Conservation (phyloP, 1,140 invertebrate species). For the Drosophila hydei region DNA sequence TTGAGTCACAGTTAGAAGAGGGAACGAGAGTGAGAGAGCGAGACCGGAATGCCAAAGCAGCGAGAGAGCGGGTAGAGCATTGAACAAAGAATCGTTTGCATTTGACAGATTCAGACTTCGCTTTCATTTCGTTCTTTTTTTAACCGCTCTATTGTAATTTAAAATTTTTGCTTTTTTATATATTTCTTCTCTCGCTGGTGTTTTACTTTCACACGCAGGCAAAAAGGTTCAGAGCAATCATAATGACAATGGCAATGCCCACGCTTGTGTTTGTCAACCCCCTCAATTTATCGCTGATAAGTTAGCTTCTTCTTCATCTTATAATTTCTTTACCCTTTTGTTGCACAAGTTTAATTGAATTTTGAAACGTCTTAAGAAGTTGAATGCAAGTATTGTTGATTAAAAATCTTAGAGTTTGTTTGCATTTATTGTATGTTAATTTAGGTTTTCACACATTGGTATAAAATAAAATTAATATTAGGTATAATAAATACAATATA, state of each 20-base stretch:
- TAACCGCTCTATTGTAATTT: constrained; percentile 57
- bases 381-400: constrained; percentile 41
- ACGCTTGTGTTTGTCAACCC: constrained; percentile 9
- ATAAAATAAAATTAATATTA: constrained; percentile 42
- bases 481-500: constrained; percentile 63
- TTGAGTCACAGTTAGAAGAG: constrained; percentile 60
- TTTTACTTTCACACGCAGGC: constrained; percentile 66
- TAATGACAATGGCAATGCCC: constrained; percentile 27
- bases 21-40: constrained; percentile 4
- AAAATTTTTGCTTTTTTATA: constrained; percentile 63
- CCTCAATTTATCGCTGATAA: constrained; percentile 16
- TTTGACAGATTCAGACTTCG: constrained; percentile 61
- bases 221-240: constrained; percentile 42
- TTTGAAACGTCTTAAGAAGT: constrained; percentile 26
- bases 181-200: constrained; percentile 40
- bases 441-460: constrained; percentile 59
- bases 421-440: constrained; percentile 47
- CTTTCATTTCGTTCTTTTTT: constrained; percentile 77
- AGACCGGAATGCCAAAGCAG: neutral
- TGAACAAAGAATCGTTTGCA: constrained; percentile 63
- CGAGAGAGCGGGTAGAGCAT: constrained; percentile 29
- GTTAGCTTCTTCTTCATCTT: neutral
- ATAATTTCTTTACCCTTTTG: constrained; percentile 11
- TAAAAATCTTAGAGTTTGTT: constrained; percentile 73
- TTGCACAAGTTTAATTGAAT: constrained; percentile 61